phyloP scores from a whole-genome alignment of 2,888 invertebrate genomes.

The Clanis bilineata region DNA sequence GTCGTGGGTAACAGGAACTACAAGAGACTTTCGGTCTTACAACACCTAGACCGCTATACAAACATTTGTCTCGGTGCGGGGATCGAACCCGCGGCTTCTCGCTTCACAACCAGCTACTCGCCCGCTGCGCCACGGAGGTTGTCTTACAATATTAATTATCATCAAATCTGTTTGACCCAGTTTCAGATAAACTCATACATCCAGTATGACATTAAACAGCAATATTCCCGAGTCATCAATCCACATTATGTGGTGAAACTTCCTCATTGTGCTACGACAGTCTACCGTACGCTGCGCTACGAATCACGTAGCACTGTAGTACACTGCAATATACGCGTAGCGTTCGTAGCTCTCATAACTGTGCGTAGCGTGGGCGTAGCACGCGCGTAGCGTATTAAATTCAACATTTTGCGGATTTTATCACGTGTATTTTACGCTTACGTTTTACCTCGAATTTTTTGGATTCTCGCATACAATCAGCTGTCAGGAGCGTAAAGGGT shows the following conservation, averaged over 20 bases:
- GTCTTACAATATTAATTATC: too few relatives aligned
- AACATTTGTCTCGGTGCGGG: too few relatives aligned
- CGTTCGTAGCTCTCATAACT: not conserved
- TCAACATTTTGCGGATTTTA: constrained; percentile 2
- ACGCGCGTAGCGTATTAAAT: constrained; percentile 10
- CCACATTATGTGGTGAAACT: not conserved
- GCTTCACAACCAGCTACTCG: too few relatives aligned
- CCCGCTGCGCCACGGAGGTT: too few relatives aligned
- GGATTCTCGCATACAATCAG: not conserved
- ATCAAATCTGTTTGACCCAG: too few relatives aligned
- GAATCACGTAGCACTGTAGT: not conserved
- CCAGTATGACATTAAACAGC: not conserved
- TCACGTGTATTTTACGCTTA: not conserved
- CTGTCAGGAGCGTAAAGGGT: not conserved
- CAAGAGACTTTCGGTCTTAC: too few relatives aligned
- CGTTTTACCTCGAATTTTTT: not conserved
- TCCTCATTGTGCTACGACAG: not conserved
- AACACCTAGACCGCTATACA: too few relatives aligned
- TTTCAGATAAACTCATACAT: not conserved
- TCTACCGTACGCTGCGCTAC: constrained; percentile 1
- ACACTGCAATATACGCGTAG: constrained; percentile 2
- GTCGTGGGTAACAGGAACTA: too few relatives aligned
- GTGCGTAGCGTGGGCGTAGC: not conserved
- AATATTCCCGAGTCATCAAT: not conserved
- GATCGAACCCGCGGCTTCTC: too few relatives aligned